phyloP scores from a whole-genome alignment of 2,888 invertebrate species.

The Meganola albula region DNA sequence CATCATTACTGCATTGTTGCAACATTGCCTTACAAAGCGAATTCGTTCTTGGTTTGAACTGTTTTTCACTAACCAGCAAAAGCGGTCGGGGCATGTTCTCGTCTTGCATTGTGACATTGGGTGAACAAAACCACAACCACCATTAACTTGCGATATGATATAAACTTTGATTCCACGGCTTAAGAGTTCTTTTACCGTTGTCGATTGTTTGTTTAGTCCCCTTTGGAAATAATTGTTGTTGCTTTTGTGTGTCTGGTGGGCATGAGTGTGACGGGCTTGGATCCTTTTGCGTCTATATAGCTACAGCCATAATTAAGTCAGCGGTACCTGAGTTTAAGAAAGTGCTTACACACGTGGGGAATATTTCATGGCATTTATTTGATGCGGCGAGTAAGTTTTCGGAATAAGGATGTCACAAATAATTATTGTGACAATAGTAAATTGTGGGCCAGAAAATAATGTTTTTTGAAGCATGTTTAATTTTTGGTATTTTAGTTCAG shows the following conservation, averaged over 20 bases:
- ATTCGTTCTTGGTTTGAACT: slow-evolving; percentile 39
- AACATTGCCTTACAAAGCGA: slow-evolving; percentile 32
- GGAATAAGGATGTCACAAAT: too few species aligned
- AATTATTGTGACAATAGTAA: too few species aligned
- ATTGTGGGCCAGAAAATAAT: too few species aligned
- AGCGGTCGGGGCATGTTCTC: slow-evolving; percentile 73
- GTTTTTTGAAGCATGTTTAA: too few species aligned
- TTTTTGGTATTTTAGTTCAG: too few species aligned
- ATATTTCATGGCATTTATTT: too few species aligned
- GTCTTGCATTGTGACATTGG: slow-evolving; percentile 50
- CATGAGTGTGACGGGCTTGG: slow-evolving; percentile 69
- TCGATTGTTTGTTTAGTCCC: slow-evolving; percentile 41
- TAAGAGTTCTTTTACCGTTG: slow-evolving; percentile 50
- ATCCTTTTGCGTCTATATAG: slow-evolving; percentile 64
- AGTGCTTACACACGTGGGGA: slow-evolving; percentile 43
- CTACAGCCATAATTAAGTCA: slow-evolving; percentile 64
- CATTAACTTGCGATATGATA: slow-evolving; percentile 29
- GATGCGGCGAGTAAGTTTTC: too few species aligned
- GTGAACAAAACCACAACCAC: slow-evolving; percentile 45
- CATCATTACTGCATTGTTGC: too few species aligned
- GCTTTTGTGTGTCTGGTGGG: slow-evolving; percentile 70
- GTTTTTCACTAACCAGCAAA: slow-evolving; percentile 62
- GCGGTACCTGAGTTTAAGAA: slow-evolving; percentile 63
- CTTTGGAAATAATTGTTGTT: slow-evolving; percentile 48
- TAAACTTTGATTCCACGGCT: slow-evolving; percentile 43